Base-by-base conservation (phyloP, 2,888 invertebrate species). In the Epinotia nisella region DNA sequence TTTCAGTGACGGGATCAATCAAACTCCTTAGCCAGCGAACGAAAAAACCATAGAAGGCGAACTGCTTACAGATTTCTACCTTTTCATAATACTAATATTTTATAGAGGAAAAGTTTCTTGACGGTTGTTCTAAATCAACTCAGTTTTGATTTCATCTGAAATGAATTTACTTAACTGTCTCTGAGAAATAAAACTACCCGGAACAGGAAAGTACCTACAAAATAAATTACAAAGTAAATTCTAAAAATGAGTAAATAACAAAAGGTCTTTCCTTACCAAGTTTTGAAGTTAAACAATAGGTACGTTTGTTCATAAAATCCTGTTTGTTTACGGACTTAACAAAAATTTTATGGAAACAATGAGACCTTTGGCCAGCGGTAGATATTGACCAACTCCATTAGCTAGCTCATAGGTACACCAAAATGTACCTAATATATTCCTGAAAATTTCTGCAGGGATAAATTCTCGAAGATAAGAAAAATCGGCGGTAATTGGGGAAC, bases 401-500 rank as follows among this genome's bases (percentile, higher is more conserved):
- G n/a, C 5, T 49, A n/a, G 5, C n/a, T 41, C 35, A 0, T 35
- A 35, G 7, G 13, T 41, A 41, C 11, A 35, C 1, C 0, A 7
- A 35, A 9, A 9, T 35, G 5, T 21, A 11, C 13, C 9, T 58
- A n/a, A 29, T 15, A 58, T 29, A 11, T 13, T 24, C 19, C 7
- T 62, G 41, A 15, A 15, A 55, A n/a, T 21, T 55, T n/a, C 10
- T n/a, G 62, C 15, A 71, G 41, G 68, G 35, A 65, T 58, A 67
- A 65, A 70, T 59, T 66, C 69, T 17, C 45, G 24, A 35, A 64
- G 71, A 76, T 75, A 75, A 70, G 71, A 77, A 79, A 35, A 78
- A 74, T 74, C 61, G 53, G 41, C 68, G 65, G 81, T 79, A 81
- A 83, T 83, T 80, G 79, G 75, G 59, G 71, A 71, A 62, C 67